Base-by-base conservation (phyloP, 2,113 vertebrate genomes). In the Cinclus mexicanus region DNA sequence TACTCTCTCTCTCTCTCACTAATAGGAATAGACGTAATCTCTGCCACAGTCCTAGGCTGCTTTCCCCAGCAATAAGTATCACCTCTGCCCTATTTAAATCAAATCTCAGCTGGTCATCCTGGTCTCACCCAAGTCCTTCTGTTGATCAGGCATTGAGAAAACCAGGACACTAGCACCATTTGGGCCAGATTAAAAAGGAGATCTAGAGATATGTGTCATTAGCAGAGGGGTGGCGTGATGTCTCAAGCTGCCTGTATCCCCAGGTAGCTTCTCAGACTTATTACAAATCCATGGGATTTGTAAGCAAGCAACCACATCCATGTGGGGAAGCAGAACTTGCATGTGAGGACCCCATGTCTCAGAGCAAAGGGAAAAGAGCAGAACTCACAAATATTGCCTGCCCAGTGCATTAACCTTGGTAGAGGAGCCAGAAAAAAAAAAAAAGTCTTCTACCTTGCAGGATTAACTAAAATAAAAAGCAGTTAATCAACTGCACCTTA, bases 71-170 rank as follows among this genome's bases (percentile, higher is more conserved):
- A 90, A 33, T 42, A 84, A 61, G 68, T 25, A 64, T 80, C 67
- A 82, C 67, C 55, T 89, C 86, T 86, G 69, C 69, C 71, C 78
- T 86, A 77, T 69, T 95, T 95, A 94, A 77, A 80, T 94, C 89
- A 91, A 89, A 88, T 74, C 78, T 95, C 72, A 76, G 47, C 50
- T 60, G 83, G 61, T 75, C 68, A 88, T 29, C 93, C 64, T 59
- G 89, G 70, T 82, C 68, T 88, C 49, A 61, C 52, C 18, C 71
- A 80, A 89, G 81, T 31, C 23, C 24, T 79, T 81, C n/a, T 78
- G 71, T 94, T 83, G 47, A 85, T 83, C 63, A 91, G 69, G 76
- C 60, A 72, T 53, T 87, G 83, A 91, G 88, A 67, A 94, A 94
- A 93, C 75, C 81, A 64, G 94, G 93, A 87, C 92, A 77, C 39